These are phyloP conservation scores for Hartigia nigra DNA, from an alignment of 2,888 invertebrate genomes.

Conservation along the genomic window DNA sequence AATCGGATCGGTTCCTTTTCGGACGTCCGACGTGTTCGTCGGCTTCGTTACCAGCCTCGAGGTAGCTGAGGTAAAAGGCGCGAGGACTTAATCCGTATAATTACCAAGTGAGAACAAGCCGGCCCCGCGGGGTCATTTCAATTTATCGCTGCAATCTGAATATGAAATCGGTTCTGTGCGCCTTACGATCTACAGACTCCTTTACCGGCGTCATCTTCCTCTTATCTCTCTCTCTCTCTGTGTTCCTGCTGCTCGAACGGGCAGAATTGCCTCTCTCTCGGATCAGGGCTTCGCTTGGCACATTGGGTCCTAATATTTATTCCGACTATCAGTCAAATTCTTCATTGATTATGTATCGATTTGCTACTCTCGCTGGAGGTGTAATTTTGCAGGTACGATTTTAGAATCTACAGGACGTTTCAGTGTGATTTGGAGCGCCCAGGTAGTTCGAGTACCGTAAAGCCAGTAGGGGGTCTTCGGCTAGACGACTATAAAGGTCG, in stretches of 20 bases:
- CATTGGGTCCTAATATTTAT: too few species aligned
- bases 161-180: constrained; percentile 35
- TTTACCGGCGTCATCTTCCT: constrained; percentile 15
- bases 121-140: constrained; percentile 43
- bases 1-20: background rate
- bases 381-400: background rate
- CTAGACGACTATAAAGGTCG: background rate
- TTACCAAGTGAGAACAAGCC: constrained; percentile 47
- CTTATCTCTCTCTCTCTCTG: too few species aligned
- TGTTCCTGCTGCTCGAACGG: too few species aligned
- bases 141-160: constrained; percentile 49
- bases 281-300: too few species aligned
- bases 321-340: background rate
- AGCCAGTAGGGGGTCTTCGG: background rate
- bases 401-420: background rate
- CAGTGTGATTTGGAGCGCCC: background rate
- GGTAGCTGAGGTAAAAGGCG: constrained; percentile 28
- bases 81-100: constrained; percentile 44
- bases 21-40: background rate
- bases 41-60: background rate
- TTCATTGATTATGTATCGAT: background rate
- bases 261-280: background rate
- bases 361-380: background rate
- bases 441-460: background rate
- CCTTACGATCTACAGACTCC: background rate